Evolutionary conservation across 2,797 vertebrate genomes (phyloP), one percentile per base, ranked within the genome.

Genomic region (Serranus cabrilla): DNA sequence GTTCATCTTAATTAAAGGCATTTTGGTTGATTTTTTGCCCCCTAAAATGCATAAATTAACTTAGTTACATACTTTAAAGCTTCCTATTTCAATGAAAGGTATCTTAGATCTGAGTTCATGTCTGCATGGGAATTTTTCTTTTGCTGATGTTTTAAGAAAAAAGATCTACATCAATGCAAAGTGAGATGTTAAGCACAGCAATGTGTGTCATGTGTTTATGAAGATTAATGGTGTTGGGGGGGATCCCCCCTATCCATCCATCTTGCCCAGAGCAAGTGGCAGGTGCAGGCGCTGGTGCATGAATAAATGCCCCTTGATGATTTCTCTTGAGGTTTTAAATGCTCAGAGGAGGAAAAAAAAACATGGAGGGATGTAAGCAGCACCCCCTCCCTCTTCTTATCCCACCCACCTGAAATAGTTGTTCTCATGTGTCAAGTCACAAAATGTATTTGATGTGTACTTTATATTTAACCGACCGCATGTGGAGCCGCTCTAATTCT

Each of bases 271-370:
- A 75, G 87, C 81, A 78, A 87, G 86, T 85, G 90, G 89, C 93
- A 94, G 93, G 92, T 93, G 92, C 84, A 89, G 86, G 85, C 88
- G 55, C 74, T 78, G 77, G 78, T 83, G 92, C 91, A 78, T 93
- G 90, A 88, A 89, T 88, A 85, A 89, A 86, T 85, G 84, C 57
- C 71, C 83, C 87, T 89, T 90, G 85, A 90, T 91, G 87, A 91
- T 92, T 90, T 89, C 87, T 91, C 83, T 80, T 70, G 80, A 88
- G 81, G 82, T 70, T 91, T 84, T 77, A 85, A 60, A 69, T 1
- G 27, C 34, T 77, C 67, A 51, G 59, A 71, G 72, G 65, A 71
- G 43, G 11, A 4, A 21, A 49, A 50, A 47, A 51, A 37, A 65
- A 46, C 11, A 70, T 12, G 25, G 34, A 59, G 27, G 57, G 60